These are phyloP conservation scores for Ylistrum balloti DNA, from an alignment of 1,140 invertebrate genomes.

Conservation along the genomic window DNA sequence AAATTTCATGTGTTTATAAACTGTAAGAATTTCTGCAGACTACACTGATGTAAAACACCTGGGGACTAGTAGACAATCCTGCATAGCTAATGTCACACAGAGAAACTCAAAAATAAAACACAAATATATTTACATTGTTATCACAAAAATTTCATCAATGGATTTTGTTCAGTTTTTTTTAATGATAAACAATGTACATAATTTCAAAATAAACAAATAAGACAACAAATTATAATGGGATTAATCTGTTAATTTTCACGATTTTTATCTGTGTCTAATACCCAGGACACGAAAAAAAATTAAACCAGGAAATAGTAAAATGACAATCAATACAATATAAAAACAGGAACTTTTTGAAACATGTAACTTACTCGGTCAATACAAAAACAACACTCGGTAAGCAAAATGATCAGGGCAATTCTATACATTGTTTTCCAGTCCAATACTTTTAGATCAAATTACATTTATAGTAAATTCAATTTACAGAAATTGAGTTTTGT, in stretches of 20 bases:
- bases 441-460: no score
- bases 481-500: no score
- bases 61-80: neutral
- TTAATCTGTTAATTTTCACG: neutral
- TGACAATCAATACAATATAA: neutral
- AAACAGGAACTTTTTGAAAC: no score
- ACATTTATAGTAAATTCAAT: no score
- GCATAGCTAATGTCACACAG: slow-evolving; percentile 17
- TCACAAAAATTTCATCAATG: slow-evolving; percentile 19
- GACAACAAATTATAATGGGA: slow-evolving; percentile 25
- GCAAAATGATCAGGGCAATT: no score
- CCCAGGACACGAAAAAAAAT: neutral
- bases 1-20: neutral
- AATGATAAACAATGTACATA: neutral
- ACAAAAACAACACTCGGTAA: no score
- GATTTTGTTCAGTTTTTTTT: slow-evolving; percentile 16
- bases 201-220: neutral
- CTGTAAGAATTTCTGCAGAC: neutral
- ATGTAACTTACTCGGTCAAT: no score
- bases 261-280: neutral
- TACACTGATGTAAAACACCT: neutral
- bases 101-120: neutral
- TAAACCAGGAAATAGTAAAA: neutral
- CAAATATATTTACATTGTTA: neutral
- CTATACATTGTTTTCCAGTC: no score